phyloP scores from a whole-genome alignment of 2,113 vertebrate species.

The Embiotoca jacksoni region DNA sequence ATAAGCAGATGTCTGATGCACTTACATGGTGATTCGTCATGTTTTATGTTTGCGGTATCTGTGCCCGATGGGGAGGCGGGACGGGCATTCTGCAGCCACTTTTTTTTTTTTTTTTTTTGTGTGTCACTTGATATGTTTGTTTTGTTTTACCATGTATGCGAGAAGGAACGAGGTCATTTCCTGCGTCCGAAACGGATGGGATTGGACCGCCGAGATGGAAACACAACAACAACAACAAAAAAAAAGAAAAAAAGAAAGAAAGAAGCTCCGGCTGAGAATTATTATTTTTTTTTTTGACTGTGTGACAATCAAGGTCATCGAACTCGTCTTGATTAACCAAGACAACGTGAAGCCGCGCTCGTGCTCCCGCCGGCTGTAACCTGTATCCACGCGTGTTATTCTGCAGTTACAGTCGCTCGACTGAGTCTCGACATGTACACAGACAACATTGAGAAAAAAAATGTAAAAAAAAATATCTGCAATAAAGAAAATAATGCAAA shows the following conservation, averaged over 20 bases:
- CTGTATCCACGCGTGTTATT: constrained; percentile 29
- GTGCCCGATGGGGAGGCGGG: too few species aligned
- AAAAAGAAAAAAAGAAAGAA: not conserved
- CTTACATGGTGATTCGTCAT: constrained; percentile 15
- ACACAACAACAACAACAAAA: too few species aligned
- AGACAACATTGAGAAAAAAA: constrained; percentile 29
- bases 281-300: constrained; percentile 6
- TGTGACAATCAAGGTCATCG: constrained; percentile 73
- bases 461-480: constrained; percentile 50
- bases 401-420: constrained; percentile 39
- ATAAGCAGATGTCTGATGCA: constrained; percentile 35
- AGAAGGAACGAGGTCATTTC: constrained; percentile 3
- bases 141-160: constrained; percentile 7
- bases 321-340: constrained; percentile 50
- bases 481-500: constrained; percentile 73
- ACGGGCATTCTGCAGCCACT: not conserved
- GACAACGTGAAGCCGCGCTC: constrained; percentile 3
- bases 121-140: constrained; percentile 26
- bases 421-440: constrained; percentile 61
- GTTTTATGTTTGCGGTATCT: constrained; percentile 1
- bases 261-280: not conserved
- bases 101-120: not conserved
- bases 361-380: constrained; percentile 23
- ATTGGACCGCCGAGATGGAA: not conserved
- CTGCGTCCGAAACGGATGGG: not conserved